Conservation (phyloP, 2,113 vertebrate genomes). For the Tonatia bakeri region DNA sequence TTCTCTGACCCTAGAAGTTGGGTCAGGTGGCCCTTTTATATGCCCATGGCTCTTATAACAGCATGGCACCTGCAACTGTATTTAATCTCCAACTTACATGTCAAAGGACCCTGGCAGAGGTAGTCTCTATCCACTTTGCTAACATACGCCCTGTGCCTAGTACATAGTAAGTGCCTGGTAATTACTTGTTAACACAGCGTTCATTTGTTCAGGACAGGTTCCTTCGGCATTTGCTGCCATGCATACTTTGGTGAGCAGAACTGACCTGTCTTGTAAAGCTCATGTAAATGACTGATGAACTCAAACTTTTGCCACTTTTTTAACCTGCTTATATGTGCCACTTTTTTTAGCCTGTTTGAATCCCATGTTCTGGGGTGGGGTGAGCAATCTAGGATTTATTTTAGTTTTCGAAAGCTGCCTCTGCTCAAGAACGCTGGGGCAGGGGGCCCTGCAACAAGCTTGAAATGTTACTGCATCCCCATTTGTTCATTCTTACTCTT, state of each 20-base stretch:
- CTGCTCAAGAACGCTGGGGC: neutral
- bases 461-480: neutral
- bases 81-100: neutral
- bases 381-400: neutral
- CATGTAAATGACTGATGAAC: neutral
- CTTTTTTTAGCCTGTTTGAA: neutral
- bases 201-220: neutral
- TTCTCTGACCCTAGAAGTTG: neutral
- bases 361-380: neutral
- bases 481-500: neutral
- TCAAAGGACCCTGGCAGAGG: neutral
- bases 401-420: constrained; percentile 12
- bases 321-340: neutral
- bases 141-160: neutral
- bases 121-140: neutral
- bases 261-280: neutral
- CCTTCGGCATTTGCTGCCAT: neutral
- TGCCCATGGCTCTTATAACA: neutral
- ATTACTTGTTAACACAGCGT: neutral
- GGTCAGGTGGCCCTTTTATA: neutral
- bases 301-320: neutral
- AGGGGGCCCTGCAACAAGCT: neutral
- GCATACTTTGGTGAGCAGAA: neutral
- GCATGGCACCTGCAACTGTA: neutral
- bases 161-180: neutral